Conservation (phyloP, 1,140 invertebrate genomes). For the Sinella curviseta region DNA sequence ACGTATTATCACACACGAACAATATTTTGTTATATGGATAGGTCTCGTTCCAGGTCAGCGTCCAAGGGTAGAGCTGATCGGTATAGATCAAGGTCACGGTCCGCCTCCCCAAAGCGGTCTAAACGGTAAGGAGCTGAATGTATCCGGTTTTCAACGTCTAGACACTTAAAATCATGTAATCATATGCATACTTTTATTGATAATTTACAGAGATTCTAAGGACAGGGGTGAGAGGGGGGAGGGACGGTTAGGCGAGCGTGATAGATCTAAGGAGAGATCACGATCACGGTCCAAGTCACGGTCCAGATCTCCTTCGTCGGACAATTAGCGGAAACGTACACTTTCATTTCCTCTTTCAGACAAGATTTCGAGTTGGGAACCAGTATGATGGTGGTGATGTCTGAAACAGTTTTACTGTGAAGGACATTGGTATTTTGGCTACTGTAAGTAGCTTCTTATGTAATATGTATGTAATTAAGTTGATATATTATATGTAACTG, state of each 20-base stretch:
- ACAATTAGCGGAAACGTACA: constrained; percentile 14
- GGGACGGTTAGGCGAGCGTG: constrained; percentile 17
- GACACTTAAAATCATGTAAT: neutral
- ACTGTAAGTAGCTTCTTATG: constrained; percentile 21
- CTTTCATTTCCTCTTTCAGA: neutral
- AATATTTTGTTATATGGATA: too few relatives aligned
- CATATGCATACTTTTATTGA: neutral
- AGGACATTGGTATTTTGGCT: constrained; percentile 31
- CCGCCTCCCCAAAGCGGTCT: neutral
- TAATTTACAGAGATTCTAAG: constrained; percentile 14
- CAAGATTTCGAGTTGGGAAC: constrained; percentile 13
- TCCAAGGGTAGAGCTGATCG: neutral
- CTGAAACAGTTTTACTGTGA: constrained; percentile 14
- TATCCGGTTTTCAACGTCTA: too few relatives aligned
- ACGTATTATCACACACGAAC: too few relatives aligned
- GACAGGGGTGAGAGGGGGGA: neutral
- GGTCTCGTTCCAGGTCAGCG: neutral
- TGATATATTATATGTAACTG: neutral
- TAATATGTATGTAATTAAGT: neutral
- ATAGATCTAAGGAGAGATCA: constrained; percentile 30
- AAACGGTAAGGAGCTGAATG: neutral
- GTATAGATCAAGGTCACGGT: neutral
- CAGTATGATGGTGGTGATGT: neutral
- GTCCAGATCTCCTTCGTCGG: constrained; percentile 30
- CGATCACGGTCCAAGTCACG: constrained; percentile 37